Evolutionary conservation across 2,888 invertebrate species (phyloP), one percentile per base, ranked within the genome.

Genomic region (Lamellibrachia columna): DNA sequence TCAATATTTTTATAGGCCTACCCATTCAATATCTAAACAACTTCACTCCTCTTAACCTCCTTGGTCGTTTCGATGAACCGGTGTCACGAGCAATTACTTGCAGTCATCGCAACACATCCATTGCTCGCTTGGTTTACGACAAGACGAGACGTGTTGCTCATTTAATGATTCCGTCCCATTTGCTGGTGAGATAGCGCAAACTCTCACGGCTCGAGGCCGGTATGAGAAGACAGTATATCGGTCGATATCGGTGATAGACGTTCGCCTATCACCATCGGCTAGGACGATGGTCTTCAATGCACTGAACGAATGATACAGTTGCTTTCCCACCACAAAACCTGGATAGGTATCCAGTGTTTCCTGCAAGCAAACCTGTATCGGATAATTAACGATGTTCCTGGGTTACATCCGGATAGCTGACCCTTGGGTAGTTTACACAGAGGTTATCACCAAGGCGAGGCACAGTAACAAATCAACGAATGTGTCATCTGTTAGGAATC

Each of bases 91-190:
- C 15, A 22, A 75, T 4, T 75, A 75, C 75, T 75, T 75, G 75
- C 75, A 6, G 22, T 75, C 15, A 22, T 75, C 75, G 75, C 75
- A 75, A 75, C 75, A 22, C 75, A 75, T 22, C 1, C 0, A 4
- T 75, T 75, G 75, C 75, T 75, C 22, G 75, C 75, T 75, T n/a
- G 75, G 75, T 75, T 75, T n/a, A 75, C 75, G 75, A 75, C 75
- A 75, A 75, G 75, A 22, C 75, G 75, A 75, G n/a, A 75, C n/a
- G 75, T 75, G 22, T 15, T n/a, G 75, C 75, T 75, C 75, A 22
- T 3, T 11, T 15, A 75, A 15, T 75, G 75, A 75, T 22, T 22
- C 75, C 75, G 75, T 75, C 22, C 40, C 40, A 40, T 40, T 40
- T 40, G 40, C 40, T 22, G 22, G 22, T 22, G 75, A 75, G 11